Conservation (phyloP, 2,113 vertebrate species). For the Apeltes quadracus region DNA sequence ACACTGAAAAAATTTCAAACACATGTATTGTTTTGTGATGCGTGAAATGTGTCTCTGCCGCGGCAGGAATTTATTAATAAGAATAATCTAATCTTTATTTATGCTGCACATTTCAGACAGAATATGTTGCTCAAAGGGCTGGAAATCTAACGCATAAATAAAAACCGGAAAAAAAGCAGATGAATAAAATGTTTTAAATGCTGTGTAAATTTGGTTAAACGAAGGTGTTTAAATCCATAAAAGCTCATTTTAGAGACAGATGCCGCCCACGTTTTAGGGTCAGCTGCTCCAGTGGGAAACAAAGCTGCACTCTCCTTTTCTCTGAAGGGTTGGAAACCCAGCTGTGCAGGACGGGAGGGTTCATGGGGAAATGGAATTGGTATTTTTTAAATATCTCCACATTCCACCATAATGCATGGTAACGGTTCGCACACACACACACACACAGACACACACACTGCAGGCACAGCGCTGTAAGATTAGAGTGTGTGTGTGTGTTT, state of each 20-base stretch:
- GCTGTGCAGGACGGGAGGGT: neutral
- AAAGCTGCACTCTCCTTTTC: neutral
- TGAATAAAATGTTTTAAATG: too few species aligned
- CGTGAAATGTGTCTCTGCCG: neutral
- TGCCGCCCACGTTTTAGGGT: too few species aligned
- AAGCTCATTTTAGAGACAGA: too few species aligned
- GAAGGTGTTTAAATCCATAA: too few species aligned
- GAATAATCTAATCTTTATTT: too few species aligned
- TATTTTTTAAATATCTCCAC: neutral
- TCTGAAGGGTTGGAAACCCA: neutral
- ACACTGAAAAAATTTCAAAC: conserved; percentile 16
- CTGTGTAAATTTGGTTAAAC: too few species aligned
- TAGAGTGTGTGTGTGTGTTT: conserved; percentile 31
- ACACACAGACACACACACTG: neutral
- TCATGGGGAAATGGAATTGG: neutral
- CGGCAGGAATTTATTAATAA: too few species aligned
- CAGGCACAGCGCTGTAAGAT: conserved; percentile 28
- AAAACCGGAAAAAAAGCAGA: neutral
- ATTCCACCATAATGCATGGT: conserved; percentile 15
- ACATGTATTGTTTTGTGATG: neutral
- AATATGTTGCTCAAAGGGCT: too few species aligned
- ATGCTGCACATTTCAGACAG: too few species aligned
- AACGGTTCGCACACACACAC: conserved; percentile 16
- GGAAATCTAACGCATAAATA: too few species aligned
- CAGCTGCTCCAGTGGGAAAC: too few species aligned